Conservation (phyloP, 92 coral and sea anemone genomes). For the Heteractis magnifica region DNA sequence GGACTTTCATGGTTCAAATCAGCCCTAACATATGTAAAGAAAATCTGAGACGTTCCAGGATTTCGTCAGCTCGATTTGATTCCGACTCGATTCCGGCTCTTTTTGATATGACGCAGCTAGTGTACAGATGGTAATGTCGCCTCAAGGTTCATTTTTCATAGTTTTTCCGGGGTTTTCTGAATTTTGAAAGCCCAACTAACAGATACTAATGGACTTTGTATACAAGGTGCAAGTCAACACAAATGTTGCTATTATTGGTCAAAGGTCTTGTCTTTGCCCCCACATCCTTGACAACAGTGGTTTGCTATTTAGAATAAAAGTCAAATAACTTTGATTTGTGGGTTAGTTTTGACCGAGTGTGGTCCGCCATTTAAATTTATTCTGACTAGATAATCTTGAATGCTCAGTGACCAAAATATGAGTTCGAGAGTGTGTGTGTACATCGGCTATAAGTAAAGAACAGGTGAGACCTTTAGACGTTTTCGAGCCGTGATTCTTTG, state of each 20-base stretch:
- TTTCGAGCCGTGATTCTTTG: too few species aligned
- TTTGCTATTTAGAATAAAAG: neutral
- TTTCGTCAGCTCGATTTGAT: neutral
- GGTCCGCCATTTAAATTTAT: neutral
- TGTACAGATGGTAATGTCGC: neutral
- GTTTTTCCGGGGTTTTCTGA: neutral
- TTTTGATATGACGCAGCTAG: neutral
- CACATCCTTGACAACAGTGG: neutral
- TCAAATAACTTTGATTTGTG: slow-evolving; percentile 4
- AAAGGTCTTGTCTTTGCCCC: neutral
- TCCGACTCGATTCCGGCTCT: neutral
- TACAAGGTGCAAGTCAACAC: neutral
- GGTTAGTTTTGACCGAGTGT: neutral
- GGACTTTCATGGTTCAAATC: too few species aligned
- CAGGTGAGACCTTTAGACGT: too few species aligned
- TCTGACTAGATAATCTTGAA: neutral
- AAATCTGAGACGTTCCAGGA: neutral
- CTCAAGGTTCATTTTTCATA: neutral
- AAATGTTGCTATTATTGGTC: neutral
- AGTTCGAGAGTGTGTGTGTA: too few species aligned
- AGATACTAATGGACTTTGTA: neutral
- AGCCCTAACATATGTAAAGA: too few species aligned
- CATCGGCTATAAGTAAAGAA: too few species aligned
- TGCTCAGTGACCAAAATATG: too few species aligned
- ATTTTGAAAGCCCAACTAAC: neutral